Evolutionary conservation across 2,888 invertebrate species (phyloP).

Genomic region (Lasioglossum figueresi): DNA sequence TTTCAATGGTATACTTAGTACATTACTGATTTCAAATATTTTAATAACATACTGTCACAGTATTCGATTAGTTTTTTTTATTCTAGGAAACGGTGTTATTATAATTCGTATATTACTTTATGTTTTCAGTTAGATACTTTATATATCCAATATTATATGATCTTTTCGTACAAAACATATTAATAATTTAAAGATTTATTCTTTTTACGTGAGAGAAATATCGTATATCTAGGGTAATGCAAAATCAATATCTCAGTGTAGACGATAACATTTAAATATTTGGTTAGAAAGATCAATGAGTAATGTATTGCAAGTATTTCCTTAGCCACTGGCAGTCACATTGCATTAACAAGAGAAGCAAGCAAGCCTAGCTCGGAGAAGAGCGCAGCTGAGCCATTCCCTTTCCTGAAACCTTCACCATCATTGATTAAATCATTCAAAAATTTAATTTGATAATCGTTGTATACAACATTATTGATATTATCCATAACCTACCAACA

Average conservation of each 20-base stretch:
- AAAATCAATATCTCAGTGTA: neutral
- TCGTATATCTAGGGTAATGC: neutral
- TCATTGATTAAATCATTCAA: constrained; percentile 73
- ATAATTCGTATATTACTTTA: neutral
- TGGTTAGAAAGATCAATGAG: constrained; percentile 71
- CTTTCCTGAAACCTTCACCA: constrained; percentile 74
- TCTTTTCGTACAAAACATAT: neutral
- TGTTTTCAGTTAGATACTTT: too few species aligned
- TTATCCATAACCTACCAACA: constrained; percentile 77
- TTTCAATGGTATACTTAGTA: constrained; percentile 13
- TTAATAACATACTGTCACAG: constrained; percentile 10
- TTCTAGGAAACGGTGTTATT: constrained; percentile 10
- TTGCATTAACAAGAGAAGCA: constrained; percentile 77
- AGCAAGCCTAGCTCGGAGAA: constrained; percentile 78
- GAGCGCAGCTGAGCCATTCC: constrained; percentile 79
- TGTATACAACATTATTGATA: constrained; percentile 80
- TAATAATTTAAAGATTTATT: neutral
- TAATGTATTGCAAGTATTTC: constrained; percentile 74
- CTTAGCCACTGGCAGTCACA: constrained; percentile 77
- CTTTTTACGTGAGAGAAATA: neutral
- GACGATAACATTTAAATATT: neutral
- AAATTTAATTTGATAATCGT: constrained; percentile 77
- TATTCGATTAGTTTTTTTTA: neutral
- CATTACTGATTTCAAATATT: constrained; percentile 3
- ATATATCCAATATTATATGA: neutral